Base-by-base conservation (phyloP, 2,113 vertebrate genomes). In the Ceratotherium simum region DNA sequence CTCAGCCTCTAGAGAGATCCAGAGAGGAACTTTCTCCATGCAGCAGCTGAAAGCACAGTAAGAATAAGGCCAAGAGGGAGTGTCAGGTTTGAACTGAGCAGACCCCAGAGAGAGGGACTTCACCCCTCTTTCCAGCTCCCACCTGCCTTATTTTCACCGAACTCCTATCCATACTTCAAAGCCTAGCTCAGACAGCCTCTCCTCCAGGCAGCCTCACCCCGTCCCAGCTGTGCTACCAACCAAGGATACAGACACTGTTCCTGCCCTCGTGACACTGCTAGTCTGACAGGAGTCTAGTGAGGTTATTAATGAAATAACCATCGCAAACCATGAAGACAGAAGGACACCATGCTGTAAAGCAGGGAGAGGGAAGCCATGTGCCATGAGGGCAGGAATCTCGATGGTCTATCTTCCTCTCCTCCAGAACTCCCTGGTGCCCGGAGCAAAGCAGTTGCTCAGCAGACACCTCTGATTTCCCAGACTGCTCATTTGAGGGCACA, bases 161-260 rank as follows among this genome's bases (percentile, higher is more conserved):
- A 96, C 78, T 94, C 70, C 91, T 94, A 69, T 9, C 58, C 27
- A 81, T 36, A n/a, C 83, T 64, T 72, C 60, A 89, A 88, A 95
- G 48, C 48, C 87, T 31, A 0, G 42, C 20, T 69, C 78, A 3
- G 10, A 25, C 0, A 9, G 23, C 25, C 29, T 17, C 11, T 92
- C 51, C 72, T 88, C 36, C 65, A 9, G 64, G 72, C 23, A 75
- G 17, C 29, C 72, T 69, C 39, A 16, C 36, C 9, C 2, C 16
- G 62, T 11, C 46, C 16, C 39, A 83, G 62, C 62, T n/a, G 56
- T 51, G 62, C 33, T 58, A 62, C 60, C 62, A 18, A 33, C 48
- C 27, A 36, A 73, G 56, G 29, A 6, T 2, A 8, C 23, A 36
- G 56, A 60, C 8, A 1, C 29, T 10, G 33, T 29, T n/a, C 23